These are phyloP conservation scores for Lates japonicus DNA, from an alignment of 2,797 vertebrate species.

Conservation along the genomic window DNA sequence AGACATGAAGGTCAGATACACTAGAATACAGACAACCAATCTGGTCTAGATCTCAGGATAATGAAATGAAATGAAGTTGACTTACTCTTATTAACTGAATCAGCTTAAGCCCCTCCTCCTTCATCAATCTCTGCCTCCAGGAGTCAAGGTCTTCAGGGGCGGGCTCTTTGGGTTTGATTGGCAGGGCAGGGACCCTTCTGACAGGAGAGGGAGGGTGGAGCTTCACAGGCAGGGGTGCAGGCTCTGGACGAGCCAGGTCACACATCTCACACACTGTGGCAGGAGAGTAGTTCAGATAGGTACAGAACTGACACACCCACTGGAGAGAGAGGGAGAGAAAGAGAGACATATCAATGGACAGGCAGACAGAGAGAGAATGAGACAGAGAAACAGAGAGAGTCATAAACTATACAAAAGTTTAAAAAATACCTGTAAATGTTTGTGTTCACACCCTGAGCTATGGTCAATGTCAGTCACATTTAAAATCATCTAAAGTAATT, in stretches of 20 bases:
- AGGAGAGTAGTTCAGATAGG: constrained; percentile 89
- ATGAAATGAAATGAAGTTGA: not conserved
- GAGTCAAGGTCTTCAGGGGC: constrained; percentile 82
- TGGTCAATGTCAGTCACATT: too few relatives aligned
- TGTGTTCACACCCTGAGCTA: not conserved
- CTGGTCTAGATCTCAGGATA: not conserved
- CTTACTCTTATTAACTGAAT: constrained; percentile 89
- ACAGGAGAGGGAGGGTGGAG: constrained; percentile 81
- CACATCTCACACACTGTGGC: constrained; percentile 90
- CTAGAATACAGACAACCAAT: not conserved
- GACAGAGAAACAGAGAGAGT: not conserved
- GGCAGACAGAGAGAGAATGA: not conserved
- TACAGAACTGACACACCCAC: constrained; percentile 93
- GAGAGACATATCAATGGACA: not conserved
- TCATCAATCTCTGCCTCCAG: constrained; percentile 87
- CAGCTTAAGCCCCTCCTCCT: constrained; percentile 90
- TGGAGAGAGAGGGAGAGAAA: constrained; percentile 30
- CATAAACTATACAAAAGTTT: not conserved
- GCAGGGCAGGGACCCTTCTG: constrained; percentile 70
- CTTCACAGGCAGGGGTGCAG: constrained; percentile 72
- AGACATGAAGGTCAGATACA: not conserved
- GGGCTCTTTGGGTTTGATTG: constrained; percentile 69
- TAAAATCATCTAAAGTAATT: too few relatives aligned
- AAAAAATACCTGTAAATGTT: not conserved
- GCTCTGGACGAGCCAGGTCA: constrained; percentile 83